phyloP scores from a whole-genome alignment of 30 jellyfish, hydroid and myxozoan species.

The Calvadosia cruxmelitensis region DNA sequence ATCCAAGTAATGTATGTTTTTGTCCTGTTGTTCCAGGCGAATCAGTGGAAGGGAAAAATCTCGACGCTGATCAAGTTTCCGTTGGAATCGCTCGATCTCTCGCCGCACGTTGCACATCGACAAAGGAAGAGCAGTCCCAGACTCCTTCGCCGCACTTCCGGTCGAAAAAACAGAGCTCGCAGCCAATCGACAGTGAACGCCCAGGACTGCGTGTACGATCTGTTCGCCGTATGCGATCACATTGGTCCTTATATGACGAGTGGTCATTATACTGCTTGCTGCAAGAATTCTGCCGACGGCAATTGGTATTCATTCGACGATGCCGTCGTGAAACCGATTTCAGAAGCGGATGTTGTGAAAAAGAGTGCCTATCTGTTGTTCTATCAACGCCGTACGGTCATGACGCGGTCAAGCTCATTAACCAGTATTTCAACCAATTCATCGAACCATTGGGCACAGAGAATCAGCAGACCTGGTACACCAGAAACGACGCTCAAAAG shows the following conservation, averaged over 20 bases:
- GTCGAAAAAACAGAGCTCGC: constrained; percentile 15
- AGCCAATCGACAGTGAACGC: constrained; percentile 18
- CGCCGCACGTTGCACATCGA: constrained; percentile 40
- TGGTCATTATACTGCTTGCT: constrained; percentile 69
- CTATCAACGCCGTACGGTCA: constrained; percentile 38
- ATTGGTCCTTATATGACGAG: constrained; percentile 64
- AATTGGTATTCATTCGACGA: constrained; percentile 70
- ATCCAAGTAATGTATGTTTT: too few species aligned
- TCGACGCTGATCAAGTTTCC: constrained; percentile 55
- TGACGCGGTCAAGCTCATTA: neutral
- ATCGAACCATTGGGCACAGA: neutral
- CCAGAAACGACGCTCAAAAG: too few species aligned
- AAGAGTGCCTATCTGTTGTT: constrained; percentile 67
- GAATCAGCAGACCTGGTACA: neutral
- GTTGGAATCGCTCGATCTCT: constrained; percentile 40
- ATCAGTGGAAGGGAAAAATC: constrained; percentile 52
- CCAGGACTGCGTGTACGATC: constrained; percentile 59
- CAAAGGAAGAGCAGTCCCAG: constrained; percentile 5
- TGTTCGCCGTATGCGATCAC: constrained; percentile 69
- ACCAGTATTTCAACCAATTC: neutral
- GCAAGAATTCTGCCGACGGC: constrained; percentile 48
- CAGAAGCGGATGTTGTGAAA: constrained; percentile 52
- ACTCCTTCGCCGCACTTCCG: constrained; percentile 11
- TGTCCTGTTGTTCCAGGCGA: constrained; percentile 24
- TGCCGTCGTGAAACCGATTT: constrained; percentile 19